Base-by-base conservation (phyloP, 2,797 vertebrate species). In the Delichon dasypus region DNA sequence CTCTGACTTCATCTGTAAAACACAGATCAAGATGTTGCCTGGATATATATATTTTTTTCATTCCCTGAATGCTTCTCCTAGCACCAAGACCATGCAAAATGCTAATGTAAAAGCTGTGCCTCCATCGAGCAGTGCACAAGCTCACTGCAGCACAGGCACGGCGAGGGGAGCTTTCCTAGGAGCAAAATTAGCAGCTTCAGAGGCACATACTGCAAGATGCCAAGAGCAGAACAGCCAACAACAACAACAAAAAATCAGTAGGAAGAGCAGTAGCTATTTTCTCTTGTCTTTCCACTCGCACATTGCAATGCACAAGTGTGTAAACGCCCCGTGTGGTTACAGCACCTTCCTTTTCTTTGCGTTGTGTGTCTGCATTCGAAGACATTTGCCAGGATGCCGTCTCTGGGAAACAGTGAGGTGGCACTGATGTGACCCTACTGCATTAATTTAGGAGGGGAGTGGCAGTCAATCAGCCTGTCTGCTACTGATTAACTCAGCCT, bases 1-100 rank as follows among this genome's bases (percentile, higher is more conserved):
- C 65, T 89, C 72, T 38, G 67, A 83, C 65, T 88, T 96, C 57
- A 80, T 94, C 79, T 60, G 67, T 61, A 85, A 89, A 93, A 85
- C 61, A 83, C 78, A 92, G 71, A 96, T 87, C 67, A 57, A 83
- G 81, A 88, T 77, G 87, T 77, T 94, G 87, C 91, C 72, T 90
- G 64, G 87, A 53, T 86, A 44, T n/a, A n/a, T n/a, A n/a, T n/a
- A n/a, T 90, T 34, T 73, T 71, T 73, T 45, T 10, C 10, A 38
- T 38, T 38, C 36, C 55, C 85, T 34, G 50, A 87, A 74, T 88
- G 91, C 88, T 94, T 93, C 73, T 93, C 78, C 89, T 81, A 89
- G 72, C 85, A 65, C 61, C 1, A 10, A 54, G 85, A 92, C 88
- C 89, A 92, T 58, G 81, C 61, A 85, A 87, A 85, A 88, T 78